Evolutionary conservation across 2,113 vertebrate species (phyloP).

Genomic region (Phalacrocorax brasilianus): DNA sequence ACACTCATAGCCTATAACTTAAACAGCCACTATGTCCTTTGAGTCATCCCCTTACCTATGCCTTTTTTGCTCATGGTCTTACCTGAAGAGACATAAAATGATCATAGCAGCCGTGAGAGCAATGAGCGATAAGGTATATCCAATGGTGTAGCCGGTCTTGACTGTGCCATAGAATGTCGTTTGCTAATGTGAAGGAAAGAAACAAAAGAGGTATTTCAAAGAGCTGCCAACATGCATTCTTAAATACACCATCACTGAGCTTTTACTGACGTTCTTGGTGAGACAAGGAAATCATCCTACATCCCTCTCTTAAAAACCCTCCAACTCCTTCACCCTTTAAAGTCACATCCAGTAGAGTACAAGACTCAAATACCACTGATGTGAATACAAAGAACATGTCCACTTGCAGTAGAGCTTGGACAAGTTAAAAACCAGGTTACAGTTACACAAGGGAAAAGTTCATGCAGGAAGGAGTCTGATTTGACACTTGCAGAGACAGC

Average conservation of each 20-base stretch:
- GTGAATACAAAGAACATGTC: fast-evolving
- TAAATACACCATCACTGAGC: neutral
- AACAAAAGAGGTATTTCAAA: neutral
- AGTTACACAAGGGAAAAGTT: neutral
- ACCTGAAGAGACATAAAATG: constrained; percentile 93
- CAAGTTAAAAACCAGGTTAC: neutral
- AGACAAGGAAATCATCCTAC: neutral
- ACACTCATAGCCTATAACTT: neutral
- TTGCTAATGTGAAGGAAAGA: constrained; percentile 48
- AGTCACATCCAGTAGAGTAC: neutral
- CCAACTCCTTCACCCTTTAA: neutral
- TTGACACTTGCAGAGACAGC: neutral
- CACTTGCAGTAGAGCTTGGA: neutral
- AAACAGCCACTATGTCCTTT: neutral
- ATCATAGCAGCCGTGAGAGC: constrained; percentile 85
- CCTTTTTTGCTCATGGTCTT: neutral
- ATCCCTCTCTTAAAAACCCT: neutral
- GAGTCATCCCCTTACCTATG: neutral
- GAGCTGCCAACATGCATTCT: neutral
- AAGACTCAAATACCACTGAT: fast-evolving
- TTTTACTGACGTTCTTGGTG: neutral
- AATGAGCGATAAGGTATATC: constrained; percentile 88
- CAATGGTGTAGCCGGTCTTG: constrained; percentile 91
- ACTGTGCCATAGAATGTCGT: constrained; percentile 81
- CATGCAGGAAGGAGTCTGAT: neutral